Conservation (phyloP, 2,113 vertebrate species). For the Mormyrus iriodes region DNA sequence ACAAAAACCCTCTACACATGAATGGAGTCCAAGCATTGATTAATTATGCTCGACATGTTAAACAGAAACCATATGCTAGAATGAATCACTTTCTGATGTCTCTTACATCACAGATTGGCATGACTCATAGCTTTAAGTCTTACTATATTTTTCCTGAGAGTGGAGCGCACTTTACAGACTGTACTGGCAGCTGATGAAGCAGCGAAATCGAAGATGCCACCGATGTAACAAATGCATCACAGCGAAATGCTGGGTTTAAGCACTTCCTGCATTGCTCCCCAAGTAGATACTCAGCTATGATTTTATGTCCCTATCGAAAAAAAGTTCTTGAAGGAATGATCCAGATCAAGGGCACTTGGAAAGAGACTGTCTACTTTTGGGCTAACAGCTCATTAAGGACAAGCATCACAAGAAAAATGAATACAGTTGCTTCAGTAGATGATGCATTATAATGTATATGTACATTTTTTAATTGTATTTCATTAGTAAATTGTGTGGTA, state of each 20-base stretch:
- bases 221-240: background rate
- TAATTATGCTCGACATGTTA: background rate
- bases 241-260: background rate
- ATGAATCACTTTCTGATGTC: conserved; percentile 5
- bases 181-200: background rate
- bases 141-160: conserved; percentile 12
- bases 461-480: background rate
- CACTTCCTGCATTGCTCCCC: background rate
- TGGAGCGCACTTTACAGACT: background rate
- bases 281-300: background rate
- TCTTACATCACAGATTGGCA: conserved; percentile 11
- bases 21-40: background rate
- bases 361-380: background rate
- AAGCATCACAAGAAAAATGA: background rate
- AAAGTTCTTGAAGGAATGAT: background rate
- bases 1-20: background rate
- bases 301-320: background rate
- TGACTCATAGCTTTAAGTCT: background rate
- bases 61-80: conserved; percentile 13
- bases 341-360: background rate
- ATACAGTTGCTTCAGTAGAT: background rate
- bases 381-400: background rate
- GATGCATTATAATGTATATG: background rate
- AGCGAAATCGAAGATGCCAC: background rate
- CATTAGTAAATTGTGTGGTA: background rate